Percentiles rank a stretch among this genome's conserved stretches.
Conservation (phyloP, 2,113 vertebrate species). For the Hypomesus transpacificus region DNA sequence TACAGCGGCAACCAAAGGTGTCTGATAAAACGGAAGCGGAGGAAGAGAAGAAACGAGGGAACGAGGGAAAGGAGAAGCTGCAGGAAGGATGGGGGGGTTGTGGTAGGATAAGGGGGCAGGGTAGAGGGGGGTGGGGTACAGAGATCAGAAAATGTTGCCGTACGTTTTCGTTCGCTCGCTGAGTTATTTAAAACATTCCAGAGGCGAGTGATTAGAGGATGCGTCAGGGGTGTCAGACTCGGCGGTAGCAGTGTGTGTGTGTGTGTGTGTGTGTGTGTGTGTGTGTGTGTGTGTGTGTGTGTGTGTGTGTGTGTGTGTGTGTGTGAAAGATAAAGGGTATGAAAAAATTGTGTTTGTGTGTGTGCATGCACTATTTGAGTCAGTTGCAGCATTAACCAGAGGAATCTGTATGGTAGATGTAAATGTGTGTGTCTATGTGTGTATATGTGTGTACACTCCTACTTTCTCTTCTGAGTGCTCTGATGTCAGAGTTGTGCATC, state of each 20-base stretch:
- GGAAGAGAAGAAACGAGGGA: background rate
- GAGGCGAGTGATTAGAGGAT: constrained; percentile 26
- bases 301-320: background rate
- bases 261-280: too few species aligned
- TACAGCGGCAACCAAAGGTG: constrained; percentile 1
- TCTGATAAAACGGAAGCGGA: constrained; percentile 15
- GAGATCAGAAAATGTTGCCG: constrained; percentile 16
- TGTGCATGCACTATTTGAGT: too few species aligned
- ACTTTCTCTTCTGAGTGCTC: too few species aligned
- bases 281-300: too few species aligned
- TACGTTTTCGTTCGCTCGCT: background rate
- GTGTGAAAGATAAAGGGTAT: too few species aligned
- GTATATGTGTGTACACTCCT: too few species aligned
- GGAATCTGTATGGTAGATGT: background rate
- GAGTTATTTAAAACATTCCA: constrained; percentile 21
- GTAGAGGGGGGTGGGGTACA: background rate
- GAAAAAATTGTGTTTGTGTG: too few species aligned
- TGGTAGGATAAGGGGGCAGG: background rate
- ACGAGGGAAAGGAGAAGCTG: background rate
- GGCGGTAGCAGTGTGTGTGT: background rate
- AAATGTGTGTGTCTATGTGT: too few species aligned
- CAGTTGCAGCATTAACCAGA: background rate
- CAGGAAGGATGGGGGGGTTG: too few species aligned
- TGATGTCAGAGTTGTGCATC: too few species aligned
- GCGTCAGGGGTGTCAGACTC: background rate